A percentile compares a stretch with the other conserved stretches of the same genome.
phyloP scores from a whole-genome alignment of 1,140 invertebrate species.

The Coenobita brevimanus region DNA sequence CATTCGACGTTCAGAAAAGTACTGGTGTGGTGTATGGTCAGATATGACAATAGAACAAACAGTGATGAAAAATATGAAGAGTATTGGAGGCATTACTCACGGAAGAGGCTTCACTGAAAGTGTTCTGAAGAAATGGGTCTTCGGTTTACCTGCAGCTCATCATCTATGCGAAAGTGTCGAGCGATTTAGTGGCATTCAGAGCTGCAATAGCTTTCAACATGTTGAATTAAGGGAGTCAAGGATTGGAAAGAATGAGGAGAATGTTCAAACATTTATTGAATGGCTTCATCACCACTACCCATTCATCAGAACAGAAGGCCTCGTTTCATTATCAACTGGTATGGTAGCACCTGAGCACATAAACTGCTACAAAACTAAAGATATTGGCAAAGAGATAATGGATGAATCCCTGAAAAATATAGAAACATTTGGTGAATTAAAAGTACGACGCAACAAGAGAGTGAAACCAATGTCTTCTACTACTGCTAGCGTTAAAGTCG shows the following conservation, averaged over 20 bases:
- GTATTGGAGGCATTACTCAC: constrained; percentile 18
- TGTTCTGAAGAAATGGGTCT: too few species aligned
- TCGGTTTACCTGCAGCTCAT: constrained; percentile 16
- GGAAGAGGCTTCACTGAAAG: neutral
- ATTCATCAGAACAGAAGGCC: neutral
- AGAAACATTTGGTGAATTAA: constrained; percentile 30
- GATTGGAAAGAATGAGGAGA: neutral
- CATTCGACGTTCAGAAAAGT: constrained; percentile 7
- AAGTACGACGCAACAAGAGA: neutral
- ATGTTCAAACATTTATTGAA: constrained; percentile 13
- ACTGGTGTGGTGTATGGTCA: constrained; percentile 20
- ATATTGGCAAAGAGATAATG: constrained; percentile 11
- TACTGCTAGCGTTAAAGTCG: constrained; percentile 16
- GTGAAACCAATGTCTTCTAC: neutral
- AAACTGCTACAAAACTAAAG: constrained; percentile 18
- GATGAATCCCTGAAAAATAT: constrained; percentile 28
- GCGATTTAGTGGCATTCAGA: neutral
- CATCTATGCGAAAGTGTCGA: neutral
- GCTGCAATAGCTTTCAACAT: constrained; percentile 16
- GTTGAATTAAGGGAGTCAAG: neutral
- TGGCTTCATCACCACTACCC: constrained; percentile 17
- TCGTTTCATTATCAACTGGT: constrained; percentile 30
- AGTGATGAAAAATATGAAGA: constrained; percentile 4
- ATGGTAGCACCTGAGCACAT: neutral
- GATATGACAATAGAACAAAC: neutral